phyloP scores from a whole-genome alignment of 2,888 invertebrate species.

The Agonopterix subpropinquella region DNA sequence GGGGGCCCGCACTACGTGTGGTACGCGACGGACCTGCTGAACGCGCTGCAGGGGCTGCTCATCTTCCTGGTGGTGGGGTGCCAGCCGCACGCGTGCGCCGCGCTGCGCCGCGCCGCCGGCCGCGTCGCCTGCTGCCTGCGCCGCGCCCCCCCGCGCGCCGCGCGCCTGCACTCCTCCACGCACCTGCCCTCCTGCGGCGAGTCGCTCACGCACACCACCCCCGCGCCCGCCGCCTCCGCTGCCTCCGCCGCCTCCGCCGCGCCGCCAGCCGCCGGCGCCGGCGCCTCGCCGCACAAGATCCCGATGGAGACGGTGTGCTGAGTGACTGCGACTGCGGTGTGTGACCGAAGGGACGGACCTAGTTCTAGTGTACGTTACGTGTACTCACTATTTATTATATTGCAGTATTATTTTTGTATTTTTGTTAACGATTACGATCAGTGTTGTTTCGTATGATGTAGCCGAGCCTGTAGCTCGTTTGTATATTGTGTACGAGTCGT shows the following conservation, averaged over 20 bases:
- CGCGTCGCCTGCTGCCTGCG: conserved; percentile 49
- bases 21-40: conserved; percentile 90
- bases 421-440: conserved; percentile 39
- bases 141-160: conserved; percentile 45
- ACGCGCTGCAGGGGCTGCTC: conserved; percentile 90
- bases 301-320: conserved; percentile 80
- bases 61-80: conserved; percentile 93
- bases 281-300: conserved; percentile 63
- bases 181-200: conserved; percentile 89
- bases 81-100: conserved; percentile 84
- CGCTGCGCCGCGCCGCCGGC: conserved; percentile 48
- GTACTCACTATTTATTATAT: conserved; percentile 44
- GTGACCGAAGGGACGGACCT: not conserved
- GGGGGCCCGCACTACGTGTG: conserved; percentile 88
- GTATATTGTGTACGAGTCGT: not conserved
- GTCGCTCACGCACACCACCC: conserved; percentile 82
- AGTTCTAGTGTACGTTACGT: conserved; percentile 28
- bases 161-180: conserved; percentile 82
- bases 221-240: conserved; percentile 81
- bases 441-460: conserved; percentile 8
- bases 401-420: conserved; percentile 67
- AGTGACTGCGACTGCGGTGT: conserved; percentile 16
- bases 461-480: not conserved
- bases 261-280: conserved; percentile 70
- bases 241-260: conserved; percentile 49